Percentiles rank a stretch among this genome's conserved stretches.
Conservation (phyloP, 2,888 invertebrate species). For the Timandra comae region DNA sequence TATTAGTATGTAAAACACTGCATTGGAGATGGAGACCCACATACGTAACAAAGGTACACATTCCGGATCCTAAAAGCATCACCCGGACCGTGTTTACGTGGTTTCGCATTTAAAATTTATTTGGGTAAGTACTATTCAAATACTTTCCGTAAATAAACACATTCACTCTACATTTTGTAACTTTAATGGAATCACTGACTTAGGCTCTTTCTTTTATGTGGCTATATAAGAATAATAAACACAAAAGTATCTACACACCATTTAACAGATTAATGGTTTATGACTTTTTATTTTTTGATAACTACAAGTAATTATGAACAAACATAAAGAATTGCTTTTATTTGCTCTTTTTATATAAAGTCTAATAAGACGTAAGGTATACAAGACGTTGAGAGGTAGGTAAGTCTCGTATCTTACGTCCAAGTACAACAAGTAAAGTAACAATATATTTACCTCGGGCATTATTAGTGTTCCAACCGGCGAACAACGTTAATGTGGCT, state of each 20-base stretch:
- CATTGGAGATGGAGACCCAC: constrained; percentile 9
- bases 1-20: constrained; percentile 7
- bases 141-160: background rate
- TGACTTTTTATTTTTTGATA: too few relatives aligned
- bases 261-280: too few relatives aligned
- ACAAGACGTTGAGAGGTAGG: too few relatives aligned
- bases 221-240: too few relatives aligned
- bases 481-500: constrained; percentile 26
- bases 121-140: constrained; percentile 4
- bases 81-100: constrained; percentile 6
- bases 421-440: constrained; percentile 2
- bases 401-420: too few relatives aligned
- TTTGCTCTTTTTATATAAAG: too few relatives aligned
- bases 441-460: constrained; percentile 34
- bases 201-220: too few relatives aligned
- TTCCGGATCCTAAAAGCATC: constrained; percentile 7
- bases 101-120: constrained; percentile 13
- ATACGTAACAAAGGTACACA: constrained; percentile 10
- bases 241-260: too few relatives aligned
- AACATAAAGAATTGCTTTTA: too few relatives aligned
- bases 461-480: constrained; percentile 30
- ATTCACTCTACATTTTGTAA: background rate
- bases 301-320: too few relatives aligned
- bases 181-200: too few relatives aligned
- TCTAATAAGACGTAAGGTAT: too few relatives aligned